These are phyloP conservation scores for Hippocampus mohnikei DNA, from an alignment of 2,113 vertebrate genomes.

Conservation along the genomic window DNA sequence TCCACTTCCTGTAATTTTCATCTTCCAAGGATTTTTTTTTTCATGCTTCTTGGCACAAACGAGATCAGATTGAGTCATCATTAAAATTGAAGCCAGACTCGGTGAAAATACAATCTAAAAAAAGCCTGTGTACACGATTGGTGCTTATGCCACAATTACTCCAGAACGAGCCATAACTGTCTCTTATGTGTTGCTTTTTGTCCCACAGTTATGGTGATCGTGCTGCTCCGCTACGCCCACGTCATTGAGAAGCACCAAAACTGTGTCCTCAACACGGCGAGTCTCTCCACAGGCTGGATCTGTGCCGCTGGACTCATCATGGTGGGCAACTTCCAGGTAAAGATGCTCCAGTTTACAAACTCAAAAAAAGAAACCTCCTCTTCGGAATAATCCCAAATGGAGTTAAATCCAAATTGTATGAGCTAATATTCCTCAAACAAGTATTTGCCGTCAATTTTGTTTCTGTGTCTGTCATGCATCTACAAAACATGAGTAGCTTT, in stretches of 20 bases:
- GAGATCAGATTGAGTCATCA: conserved; percentile 16
- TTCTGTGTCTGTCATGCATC: too few relatives aligned
- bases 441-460: background rate
- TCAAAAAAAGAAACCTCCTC: background rate
- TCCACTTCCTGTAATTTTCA: conserved; percentile 18
- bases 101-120: background rate
- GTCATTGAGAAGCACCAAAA: conserved; percentile 82
- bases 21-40: conserved; percentile 31
- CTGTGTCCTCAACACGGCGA: conserved; percentile 81
- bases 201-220: conserved; percentile 79
- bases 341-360: background rate
- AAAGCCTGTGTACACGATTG: too few relatives aligned
- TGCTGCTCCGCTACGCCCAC: conserved; percentile 82
- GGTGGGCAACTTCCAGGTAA: conserved; percentile 88
- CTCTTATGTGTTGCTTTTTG: conserved; percentile 3
- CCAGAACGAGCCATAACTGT: background rate
- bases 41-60: conserved; percentile 29
- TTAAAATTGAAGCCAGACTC: conserved; percentile 26
- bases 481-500: too few relatives aligned
- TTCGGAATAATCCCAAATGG: background rate
- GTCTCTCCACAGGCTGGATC: conserved; percentile 82
- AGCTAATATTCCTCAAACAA: background rate
- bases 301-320: conserved; percentile 85
- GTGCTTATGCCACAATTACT: too few relatives aligned
- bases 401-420: background rate